Conservation (phyloP, 2,888 invertebrate genomes). For the Amiota mariae region DNA sequence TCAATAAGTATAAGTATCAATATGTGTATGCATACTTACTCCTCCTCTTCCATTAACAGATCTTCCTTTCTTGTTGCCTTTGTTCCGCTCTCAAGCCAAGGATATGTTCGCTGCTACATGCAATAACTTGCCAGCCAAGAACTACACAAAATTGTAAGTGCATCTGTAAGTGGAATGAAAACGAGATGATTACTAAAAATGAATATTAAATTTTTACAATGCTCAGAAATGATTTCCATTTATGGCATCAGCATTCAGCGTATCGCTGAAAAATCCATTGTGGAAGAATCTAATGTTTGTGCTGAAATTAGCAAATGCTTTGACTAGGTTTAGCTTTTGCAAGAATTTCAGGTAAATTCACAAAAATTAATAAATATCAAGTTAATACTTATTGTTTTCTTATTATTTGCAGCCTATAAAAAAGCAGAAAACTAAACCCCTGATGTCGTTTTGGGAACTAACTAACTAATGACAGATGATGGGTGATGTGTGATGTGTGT, state of each 20-base stretch:
- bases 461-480: too few species aligned
- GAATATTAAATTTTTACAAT: conserved; percentile 75
- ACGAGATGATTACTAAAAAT: conserved; percentile 7
- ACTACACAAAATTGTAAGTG: too few species aligned
- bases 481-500: too few species aligned
- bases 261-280: conserved; percentile 76
- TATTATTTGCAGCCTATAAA: too few species aligned
- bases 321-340: conserved; percentile 67
- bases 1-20: too few species aligned
- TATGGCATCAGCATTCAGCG: conserved; percentile 84
- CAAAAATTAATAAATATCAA: too few species aligned
- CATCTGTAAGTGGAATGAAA: conserved; percentile 76
- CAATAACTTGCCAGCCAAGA: conserved; percentile 79
- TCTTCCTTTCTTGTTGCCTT: conserved; percentile 81
- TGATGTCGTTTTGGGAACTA: too few species aligned
- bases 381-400: too few species aligned
- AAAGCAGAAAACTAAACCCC: too few species aligned
- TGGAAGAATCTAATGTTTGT: conserved; percentile 79
- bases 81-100: conserved; percentile 67
- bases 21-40: too few species aligned
- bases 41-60: conserved; percentile 73
- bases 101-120: conserved; percentile 83
- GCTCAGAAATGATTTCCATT: conserved; percentile 79
- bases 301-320: conserved; percentile 80
- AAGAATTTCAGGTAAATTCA: conserved; percentile 62